phyloP scores from a whole-genome alignment of 2,888 invertebrate species.

The Drosophila nigricruria region DNA sequence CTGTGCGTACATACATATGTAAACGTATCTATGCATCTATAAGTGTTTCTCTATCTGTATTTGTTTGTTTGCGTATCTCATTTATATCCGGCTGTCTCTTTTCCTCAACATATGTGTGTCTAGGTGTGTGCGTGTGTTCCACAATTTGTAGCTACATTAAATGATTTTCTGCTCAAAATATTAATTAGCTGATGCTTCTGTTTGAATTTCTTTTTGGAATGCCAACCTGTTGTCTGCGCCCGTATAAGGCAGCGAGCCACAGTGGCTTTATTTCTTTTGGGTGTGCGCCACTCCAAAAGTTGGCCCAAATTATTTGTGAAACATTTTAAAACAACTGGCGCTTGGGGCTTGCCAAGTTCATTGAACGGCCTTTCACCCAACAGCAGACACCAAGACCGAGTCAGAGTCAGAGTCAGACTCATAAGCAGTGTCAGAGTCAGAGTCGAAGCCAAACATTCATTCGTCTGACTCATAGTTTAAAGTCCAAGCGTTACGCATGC shows the following conservation, averaged over 20 bases:
- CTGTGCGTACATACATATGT: slow-evolving; percentile 31
- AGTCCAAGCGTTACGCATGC: slow-evolving; percentile 38
- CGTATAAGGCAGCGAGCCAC: slow-evolving; percentile 16
- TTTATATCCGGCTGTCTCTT: slow-evolving; percentile 39
- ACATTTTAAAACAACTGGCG: slow-evolving; percentile 37
- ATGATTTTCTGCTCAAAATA: slow-evolving; percentile 65
- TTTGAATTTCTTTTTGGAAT: slow-evolving; percentile 17
- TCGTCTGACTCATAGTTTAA: slow-evolving; percentile 29
- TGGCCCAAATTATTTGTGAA: slow-evolving; percentile 47
- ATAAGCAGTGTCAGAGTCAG: neutral
- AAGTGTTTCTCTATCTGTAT: slow-evolving; percentile 23
- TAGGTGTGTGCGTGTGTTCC: slow-evolving; percentile 30
- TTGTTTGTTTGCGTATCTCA: slow-evolving; percentile 33
- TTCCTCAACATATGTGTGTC: slow-evolving; percentile 12
- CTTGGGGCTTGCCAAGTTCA: slow-evolving; percentile 55
- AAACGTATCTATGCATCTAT: slow-evolving; percentile 27
- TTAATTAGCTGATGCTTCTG: slow-evolving; percentile 63
- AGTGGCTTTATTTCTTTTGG: neutral
- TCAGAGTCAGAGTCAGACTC: neutral
- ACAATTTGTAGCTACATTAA: slow-evolving; percentile 66
- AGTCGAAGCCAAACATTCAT: slow-evolving; percentile 5
- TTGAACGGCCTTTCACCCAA: slow-evolving; percentile 71
- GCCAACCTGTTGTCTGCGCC: slow-evolving; percentile 30
- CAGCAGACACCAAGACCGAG: slow-evolving; percentile 11
- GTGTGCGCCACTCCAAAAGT: slow-evolving; percentile 24